Percentiles rank a stretch among this genome's conserved stretches.
These are phyloP conservation scores for Aquatica leii DNA, from an alignment of 2,888 invertebrate species.

Conservation along the genomic window DNA sequence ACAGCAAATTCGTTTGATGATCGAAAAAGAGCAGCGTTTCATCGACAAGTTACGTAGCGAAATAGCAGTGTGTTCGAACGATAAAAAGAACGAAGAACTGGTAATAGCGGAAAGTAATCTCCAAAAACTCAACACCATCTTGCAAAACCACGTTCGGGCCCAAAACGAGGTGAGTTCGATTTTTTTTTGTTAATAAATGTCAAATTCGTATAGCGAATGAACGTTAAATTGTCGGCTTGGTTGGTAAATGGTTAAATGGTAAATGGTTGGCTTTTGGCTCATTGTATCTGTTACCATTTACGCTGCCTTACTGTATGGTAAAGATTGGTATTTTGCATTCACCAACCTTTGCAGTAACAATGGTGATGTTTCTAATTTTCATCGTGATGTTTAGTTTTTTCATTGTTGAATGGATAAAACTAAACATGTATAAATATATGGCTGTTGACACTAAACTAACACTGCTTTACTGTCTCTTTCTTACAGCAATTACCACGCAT, in stretches of 20 bases:
- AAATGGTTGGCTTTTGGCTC: constrained; percentile 36
- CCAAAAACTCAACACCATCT: constrained; percentile 67
- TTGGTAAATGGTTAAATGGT: constrained; percentile 37
- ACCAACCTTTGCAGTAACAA: constrained; percentile 26
- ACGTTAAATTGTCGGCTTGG: constrained; percentile 32
- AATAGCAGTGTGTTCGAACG: constrained; percentile 63
- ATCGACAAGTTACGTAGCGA: constrained; percentile 79
- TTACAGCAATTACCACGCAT: constrained; percentile 57
- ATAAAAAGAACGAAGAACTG: constrained; percentile 63
- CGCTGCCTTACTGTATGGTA: constrained; percentile 26
- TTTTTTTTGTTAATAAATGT: neutral
- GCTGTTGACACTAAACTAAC: constrained; percentile 55
- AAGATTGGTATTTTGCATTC: constrained; percentile 25
- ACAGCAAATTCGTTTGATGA: constrained; percentile 87
- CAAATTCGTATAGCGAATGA: constrained; percentile 10
- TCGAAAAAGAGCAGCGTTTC: constrained; percentile 86
- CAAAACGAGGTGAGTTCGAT: constrained; percentile 54
- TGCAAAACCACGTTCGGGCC: constrained; percentile 53
- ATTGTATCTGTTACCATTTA: constrained; percentile 31
- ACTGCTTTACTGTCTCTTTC: constrained; percentile 59
- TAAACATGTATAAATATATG: constrained; percentile 27
- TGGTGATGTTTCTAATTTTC: constrained; percentile 44
- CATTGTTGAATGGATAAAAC: neutral
- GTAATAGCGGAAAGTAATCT: constrained; percentile 69
- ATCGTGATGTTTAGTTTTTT: constrained; percentile 27